Evolutionary conservation across 2,888 invertebrate species (phyloP).

Genomic region (Bellardia bayeri): DNA sequence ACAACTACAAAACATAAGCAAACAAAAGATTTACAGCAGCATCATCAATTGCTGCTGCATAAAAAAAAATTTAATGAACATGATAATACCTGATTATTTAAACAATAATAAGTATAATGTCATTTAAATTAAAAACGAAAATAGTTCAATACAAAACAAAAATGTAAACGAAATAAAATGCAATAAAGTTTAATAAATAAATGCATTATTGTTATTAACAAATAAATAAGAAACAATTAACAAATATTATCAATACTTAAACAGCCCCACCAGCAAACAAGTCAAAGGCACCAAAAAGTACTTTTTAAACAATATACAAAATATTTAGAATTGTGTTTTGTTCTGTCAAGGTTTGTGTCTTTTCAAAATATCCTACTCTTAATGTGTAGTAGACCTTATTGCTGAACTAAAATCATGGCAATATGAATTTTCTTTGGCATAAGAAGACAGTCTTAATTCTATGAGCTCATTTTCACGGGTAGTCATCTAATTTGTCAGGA

Average conservation of each 20-base stretch:
- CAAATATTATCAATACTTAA: neutral
- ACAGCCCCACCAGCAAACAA: neutral
- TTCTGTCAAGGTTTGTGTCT: no score
- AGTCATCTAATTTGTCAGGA: no score
- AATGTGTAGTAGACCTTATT: no score
- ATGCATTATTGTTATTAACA: constrained; percentile 25
- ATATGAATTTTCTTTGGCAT: no score
- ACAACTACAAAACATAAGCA: constrained; percentile 1
- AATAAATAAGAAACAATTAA: constrained; percentile 10
- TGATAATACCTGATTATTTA: constrained; percentile 52
- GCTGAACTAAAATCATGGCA: no score
- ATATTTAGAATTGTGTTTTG: no score
- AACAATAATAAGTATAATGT: constrained; percentile 41
- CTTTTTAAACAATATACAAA: no score
- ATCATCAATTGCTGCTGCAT: constrained; percentile 2
- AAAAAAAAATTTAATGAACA: constrained; percentile 26
- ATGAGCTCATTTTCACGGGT: no score
- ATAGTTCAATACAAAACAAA: neutral
- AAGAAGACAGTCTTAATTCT: no score
- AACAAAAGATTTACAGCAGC: constrained; percentile 27
- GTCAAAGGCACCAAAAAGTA: no score
- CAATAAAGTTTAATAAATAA: constrained; percentile 12
- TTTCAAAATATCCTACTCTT: no score
- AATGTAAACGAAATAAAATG: neutral
- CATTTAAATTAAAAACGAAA: constrained; percentile 57